These are phyloP conservation scores for Cosmia trapezina DNA, from an alignment of 2,888 invertebrate species.

Conservation along the genomic window DNA sequence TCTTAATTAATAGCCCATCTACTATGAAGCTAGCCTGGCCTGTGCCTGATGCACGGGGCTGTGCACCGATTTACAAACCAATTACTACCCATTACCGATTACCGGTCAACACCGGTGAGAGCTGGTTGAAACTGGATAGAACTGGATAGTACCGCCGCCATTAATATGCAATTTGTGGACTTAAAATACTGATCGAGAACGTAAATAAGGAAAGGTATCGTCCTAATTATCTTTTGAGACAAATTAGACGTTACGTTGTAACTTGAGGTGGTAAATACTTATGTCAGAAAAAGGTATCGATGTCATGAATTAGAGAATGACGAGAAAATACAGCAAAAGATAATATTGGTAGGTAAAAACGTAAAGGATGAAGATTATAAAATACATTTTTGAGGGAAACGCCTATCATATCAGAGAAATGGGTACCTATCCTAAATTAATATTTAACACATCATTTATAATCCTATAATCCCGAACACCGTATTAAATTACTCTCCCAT, in stretches of 20 bases:
- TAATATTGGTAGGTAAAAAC: neutral
- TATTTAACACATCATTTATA: constrained; percentile 9
- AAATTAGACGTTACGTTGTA: constrained; percentile 4
- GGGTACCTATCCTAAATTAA: neutral
- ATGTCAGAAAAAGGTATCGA: neutral
- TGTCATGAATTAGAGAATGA: neutral
- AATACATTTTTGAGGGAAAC: neutral
- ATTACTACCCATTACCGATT: constrained; percentile 39
- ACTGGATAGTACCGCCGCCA: constrained; percentile 9
- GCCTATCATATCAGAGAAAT: neutral
- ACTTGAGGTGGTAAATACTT: neutral
- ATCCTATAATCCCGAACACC: constrained; percentile 26
- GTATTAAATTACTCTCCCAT: neutral
- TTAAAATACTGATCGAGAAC: constrained; percentile 4
- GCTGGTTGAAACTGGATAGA: constrained; percentile 27
- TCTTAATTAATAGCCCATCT: constrained; percentile 54
- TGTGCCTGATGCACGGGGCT: constrained; percentile 21
- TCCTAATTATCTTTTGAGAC: neutral
- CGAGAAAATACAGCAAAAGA: neutral
- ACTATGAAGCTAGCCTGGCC: constrained; percentile 20
- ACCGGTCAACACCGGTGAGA: constrained; percentile 34
- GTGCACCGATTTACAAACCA: constrained; percentile 51
- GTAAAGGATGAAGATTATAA: neutral
- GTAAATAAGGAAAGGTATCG: constrained; percentile 1
- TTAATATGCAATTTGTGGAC: constrained; percentile 4